Conservation (phyloP, 2,113 vertebrate species). For the Lycaon pictus region DNA sequence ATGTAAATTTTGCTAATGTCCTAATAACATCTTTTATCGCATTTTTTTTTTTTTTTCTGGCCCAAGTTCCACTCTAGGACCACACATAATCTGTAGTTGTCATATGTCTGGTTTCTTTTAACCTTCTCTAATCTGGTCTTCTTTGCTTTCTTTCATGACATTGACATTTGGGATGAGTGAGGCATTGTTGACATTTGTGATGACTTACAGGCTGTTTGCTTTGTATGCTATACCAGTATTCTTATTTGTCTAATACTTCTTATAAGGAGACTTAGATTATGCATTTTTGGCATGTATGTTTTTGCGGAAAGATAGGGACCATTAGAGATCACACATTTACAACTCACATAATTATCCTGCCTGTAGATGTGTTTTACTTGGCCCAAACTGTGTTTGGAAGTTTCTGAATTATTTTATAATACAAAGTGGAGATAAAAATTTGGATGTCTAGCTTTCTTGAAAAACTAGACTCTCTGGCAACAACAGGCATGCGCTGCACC, state of each 20-base stretch:
- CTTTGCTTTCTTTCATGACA: background rate
- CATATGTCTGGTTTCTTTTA: background rate
- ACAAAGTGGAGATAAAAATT: background rate
- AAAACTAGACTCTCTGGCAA: background rate
- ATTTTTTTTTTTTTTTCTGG: background rate
- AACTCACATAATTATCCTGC: background rate
- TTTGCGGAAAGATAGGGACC: background rate
- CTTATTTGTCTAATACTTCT: background rate
- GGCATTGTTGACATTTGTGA: background rate
- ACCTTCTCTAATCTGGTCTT: background rate
- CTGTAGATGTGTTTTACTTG: background rate
- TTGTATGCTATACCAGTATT: background rate
- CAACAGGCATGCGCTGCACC: background rate
- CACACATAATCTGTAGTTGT: background rate
- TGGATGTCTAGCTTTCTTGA: background rate
- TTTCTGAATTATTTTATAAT: conserved; percentile 30
- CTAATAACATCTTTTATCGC: background rate
- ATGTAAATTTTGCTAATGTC: background rate
- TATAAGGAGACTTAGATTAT: background rate
- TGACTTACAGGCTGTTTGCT: background rate
- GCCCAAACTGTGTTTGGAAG: background rate
- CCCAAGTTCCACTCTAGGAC: background rate
- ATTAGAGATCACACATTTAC: background rate
- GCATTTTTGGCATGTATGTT: background rate
- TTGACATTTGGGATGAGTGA: background rate